Evolutionary conservation across 2,888 invertebrate species (phyloP).

Genomic region (Hyles lineata): DNA sequence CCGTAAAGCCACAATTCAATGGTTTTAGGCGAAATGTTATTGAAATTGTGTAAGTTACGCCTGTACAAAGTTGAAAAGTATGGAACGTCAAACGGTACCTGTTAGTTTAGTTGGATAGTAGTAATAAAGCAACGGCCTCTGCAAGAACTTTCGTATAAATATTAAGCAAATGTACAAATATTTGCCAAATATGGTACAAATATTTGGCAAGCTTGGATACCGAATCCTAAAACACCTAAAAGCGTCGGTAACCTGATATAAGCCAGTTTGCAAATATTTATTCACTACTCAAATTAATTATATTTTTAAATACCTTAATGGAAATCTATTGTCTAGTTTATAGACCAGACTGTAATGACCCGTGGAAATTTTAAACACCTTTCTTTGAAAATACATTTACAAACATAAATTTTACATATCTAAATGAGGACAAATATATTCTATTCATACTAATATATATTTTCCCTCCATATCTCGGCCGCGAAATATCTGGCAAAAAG

Average conservation of each 20-base stretch:
- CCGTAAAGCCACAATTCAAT: too few relatives aligned
- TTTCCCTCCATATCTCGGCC: too few relatives aligned
- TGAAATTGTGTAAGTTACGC: too few relatives aligned
- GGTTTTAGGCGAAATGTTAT: too few relatives aligned
- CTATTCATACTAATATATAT: too few relatives aligned
- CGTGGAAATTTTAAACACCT: not conserved
- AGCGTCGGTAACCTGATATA: conserved; percentile 3
- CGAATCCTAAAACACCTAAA: not conserved
- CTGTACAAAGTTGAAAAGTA: too few relatives aligned
- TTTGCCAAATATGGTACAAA: not conserved
- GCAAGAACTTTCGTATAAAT: conserved; percentile 5
- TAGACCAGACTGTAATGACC: not conserved
- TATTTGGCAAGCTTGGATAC: not conserved
- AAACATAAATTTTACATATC: too few relatives aligned
- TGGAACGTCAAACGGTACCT: too few relatives aligned
- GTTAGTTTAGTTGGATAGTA: too few relatives aligned
- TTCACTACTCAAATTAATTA: not conserved
- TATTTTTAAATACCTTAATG: conserved; percentile 1
- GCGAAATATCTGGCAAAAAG: too few relatives aligned
- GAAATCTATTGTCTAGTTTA: not conserved
- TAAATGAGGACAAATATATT: too few relatives aligned
- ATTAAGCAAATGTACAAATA: not conserved
- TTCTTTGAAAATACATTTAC: too few relatives aligned
- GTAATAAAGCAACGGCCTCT: not conserved
- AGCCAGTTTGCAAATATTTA: not conserved